phyloP scores from a whole-genome alignment of 2,113 vertebrate species.

The Taurulus bubalis region DNA sequence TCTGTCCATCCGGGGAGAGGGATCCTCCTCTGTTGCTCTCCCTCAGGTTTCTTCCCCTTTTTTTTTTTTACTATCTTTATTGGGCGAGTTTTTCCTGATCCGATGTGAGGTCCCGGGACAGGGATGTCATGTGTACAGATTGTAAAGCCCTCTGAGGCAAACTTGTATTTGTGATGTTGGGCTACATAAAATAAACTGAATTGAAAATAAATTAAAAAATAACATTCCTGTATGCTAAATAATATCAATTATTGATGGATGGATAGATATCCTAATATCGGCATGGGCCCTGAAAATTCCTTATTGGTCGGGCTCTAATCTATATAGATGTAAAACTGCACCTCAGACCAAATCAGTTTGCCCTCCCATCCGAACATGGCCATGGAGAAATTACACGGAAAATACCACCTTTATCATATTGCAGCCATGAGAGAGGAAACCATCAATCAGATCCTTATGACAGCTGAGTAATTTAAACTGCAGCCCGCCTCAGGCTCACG shows the following conservation, averaged over 20 bases:
- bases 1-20: too few relatives aligned
- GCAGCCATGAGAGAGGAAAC: constrained; percentile 55
- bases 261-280: not conserved
- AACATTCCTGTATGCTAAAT: not conserved
- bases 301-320: constrained; percentile 6
- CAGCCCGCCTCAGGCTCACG: constrained; percentile 44
- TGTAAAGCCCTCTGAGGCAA: too few relatives aligned
- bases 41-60: too few relatives aligned
- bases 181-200: too few relatives aligned
- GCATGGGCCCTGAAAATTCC: not conserved
- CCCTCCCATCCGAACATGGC: constrained; percentile 51
- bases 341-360: constrained; percentile 50
- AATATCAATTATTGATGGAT: not conserved
- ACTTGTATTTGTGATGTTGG: too few relatives aligned
- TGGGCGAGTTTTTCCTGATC: too few relatives aligned
- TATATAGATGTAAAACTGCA: constrained; percentile 31
- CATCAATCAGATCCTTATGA: constrained; percentile 73
- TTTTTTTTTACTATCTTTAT: too few relatives aligned
- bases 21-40: too few relatives aligned
- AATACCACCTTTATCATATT: constrained; percentile 69
- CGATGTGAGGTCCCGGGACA: too few relatives aligned
- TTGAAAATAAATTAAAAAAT: too few relatives aligned
- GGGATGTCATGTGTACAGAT: too few relatives aligned
- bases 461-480: constrained; percentile 71
- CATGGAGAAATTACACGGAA: constrained; percentile 58